These are phyloP conservation scores for Callipepla squamata DNA, from an alignment of 2,113 vertebrate genomes.

Conservation along the genomic window DNA sequence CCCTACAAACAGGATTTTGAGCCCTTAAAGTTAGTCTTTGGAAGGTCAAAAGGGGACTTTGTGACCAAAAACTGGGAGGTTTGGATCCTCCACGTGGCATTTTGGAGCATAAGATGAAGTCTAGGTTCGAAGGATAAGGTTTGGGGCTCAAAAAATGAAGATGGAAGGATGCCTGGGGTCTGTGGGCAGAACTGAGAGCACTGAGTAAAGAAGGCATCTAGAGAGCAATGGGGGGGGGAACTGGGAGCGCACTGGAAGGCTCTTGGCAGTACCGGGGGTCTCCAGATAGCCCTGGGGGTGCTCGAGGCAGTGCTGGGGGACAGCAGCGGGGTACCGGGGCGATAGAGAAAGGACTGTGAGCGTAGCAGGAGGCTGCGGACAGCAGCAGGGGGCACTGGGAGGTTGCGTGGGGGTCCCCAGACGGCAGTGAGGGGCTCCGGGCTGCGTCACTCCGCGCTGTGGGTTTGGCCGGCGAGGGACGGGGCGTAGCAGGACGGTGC, in stretches of 20 bases:
- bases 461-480: not conserved
- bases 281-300: not conserved
- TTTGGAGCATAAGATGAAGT: not conserved
- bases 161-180: not conserved
- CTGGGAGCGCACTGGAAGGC: not conserved
- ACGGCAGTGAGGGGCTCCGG: not conserved
- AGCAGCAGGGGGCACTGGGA: not conserved
- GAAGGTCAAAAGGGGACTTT: not conserved
- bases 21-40: not conserved
- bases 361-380: not conserved
- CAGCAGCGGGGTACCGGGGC: not conserved
- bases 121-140: not conserved
- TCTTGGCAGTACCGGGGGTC: not conserved
- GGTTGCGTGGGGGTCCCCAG: not conserved
- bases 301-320: not conserved
- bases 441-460: conserved; percentile 20
- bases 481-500: not conserved
- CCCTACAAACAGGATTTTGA: not conserved
- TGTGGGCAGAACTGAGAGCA: not conserved
- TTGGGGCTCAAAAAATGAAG: not conserved
- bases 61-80: not conserved
- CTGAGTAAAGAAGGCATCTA: not conserved
- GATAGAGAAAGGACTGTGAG: not conserved
- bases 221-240: not conserved
- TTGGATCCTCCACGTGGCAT: not conserved